Evolutionary conservation across 2,113 vertebrate species (phyloP).

Genomic region (Neotragus pygmaeus): DNA sequence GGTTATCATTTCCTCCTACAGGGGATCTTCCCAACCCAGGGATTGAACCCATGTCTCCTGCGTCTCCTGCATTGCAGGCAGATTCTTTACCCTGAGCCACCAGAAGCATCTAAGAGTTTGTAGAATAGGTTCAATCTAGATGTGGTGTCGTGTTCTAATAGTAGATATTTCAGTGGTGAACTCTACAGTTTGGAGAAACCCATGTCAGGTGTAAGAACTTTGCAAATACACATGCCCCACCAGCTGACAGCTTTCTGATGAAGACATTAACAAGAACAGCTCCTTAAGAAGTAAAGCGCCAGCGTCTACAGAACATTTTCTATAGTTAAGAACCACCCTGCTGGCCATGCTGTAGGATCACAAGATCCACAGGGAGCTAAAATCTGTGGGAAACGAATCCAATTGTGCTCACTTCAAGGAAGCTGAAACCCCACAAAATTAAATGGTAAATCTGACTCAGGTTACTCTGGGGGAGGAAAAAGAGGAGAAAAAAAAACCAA

Average conservation of each 20-base stretch:
- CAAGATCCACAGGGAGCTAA: not conserved
- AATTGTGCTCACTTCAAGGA: not conserved
- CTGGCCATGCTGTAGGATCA: not conserved
- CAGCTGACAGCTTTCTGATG: not conserved
- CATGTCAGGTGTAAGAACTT: not conserved
- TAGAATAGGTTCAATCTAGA: not conserved
- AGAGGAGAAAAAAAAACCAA: not conserved
- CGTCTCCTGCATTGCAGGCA: not conserved
- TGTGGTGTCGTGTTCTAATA: not conserved
- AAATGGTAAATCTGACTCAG: not conserved
- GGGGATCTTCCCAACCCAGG: not conserved
- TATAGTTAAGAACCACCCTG: not conserved
- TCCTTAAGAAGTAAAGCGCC: not conserved
- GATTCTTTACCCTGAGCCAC: not conserved
- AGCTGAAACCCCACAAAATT: not conserved
- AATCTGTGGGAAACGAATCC: not conserved
- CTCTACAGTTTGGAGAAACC: not conserved
- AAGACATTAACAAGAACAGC: not conserved
- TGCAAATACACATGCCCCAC: not conserved
- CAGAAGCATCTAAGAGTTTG: not conserved
- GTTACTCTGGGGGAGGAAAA: not conserved
- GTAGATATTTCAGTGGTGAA: not conserved
- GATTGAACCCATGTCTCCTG: not conserved
- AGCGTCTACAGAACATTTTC: not conserved
- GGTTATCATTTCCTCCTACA: not conserved